Evolutionary conservation across 2,797 vertebrate species (phyloP).

Genomic region (Periophthalmus magnuspinnatus): DNA sequence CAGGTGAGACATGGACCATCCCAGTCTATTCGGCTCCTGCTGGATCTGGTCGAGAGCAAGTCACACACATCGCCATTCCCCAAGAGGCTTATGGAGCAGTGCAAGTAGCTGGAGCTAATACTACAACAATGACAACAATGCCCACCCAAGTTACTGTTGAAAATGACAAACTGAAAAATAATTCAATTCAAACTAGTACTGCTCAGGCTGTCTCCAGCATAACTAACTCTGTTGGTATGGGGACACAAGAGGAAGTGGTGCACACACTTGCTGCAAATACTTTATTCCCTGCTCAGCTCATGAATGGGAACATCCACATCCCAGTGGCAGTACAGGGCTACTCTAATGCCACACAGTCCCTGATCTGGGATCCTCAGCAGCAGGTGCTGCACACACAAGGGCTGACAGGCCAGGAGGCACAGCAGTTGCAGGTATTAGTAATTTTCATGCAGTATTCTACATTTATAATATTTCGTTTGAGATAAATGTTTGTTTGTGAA

Average conservation of each 20-base stretch:
- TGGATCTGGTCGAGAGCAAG: slow-evolving; percentile 88
- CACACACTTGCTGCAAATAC: slow-evolving; percentile 91
- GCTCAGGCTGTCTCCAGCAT: slow-evolving; percentile 81
- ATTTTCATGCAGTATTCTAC: neutral
- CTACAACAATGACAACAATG: slow-evolving; percentile 81
- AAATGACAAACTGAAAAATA: slow-evolving; percentile 87
- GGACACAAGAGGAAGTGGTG: slow-evolving; percentile 92
- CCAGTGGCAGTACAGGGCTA: slow-evolving; percentile 95
- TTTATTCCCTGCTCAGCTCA: slow-evolving; percentile 94
- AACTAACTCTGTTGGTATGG: slow-evolving; percentile 86
- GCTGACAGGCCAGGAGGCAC: slow-evolving; percentile 68
- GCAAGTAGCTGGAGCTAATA: slow-evolving; percentile 87
- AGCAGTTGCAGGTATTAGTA: slow-evolving; percentile 81
- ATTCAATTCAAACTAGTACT: slow-evolving; percentile 73
- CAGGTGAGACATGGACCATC: slow-evolving; percentile 98
- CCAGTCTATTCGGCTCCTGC: slow-evolving; percentile 92
- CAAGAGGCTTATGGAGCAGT: slow-evolving; percentile 93
- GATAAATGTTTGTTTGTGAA: slow-evolving; percentile 43
- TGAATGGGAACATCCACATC: slow-evolving; percentile 99
- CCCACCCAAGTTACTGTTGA: slow-evolving; percentile 86
- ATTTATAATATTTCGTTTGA: neutral
- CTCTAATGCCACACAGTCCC: slow-evolving; percentile 89
- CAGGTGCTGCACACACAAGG: slow-evolving; percentile 87
- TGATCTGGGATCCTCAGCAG: slow-evolving; percentile 97
- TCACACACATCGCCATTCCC: slow-evolving; percentile 95